Evolutionary conservation across 2,113 vertebrate species (phyloP).

Genomic region (Trichechus manatus): DNA sequence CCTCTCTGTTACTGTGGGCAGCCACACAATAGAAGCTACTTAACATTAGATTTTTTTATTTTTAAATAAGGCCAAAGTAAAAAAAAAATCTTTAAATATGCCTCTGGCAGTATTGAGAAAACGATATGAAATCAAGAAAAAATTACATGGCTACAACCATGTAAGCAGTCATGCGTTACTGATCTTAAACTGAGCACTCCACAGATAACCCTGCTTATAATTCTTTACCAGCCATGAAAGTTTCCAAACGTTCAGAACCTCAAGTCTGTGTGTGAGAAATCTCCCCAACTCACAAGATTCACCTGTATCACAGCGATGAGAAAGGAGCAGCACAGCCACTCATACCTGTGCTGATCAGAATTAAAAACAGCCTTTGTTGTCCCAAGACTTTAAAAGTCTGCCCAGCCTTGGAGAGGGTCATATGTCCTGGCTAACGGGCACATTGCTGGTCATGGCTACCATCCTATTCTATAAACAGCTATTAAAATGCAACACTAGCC

Average conservation of each 20-base stretch:
- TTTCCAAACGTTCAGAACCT: slow-evolving; percentile 38
- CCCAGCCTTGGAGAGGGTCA: background rate
- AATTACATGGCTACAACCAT: background rate
- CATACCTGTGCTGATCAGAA: background rate
- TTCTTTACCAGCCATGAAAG: background rate
- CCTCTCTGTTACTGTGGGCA: background rate
- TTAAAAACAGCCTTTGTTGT: slow-evolving; percentile 4
- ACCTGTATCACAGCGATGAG: background rate
- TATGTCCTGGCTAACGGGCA: background rate
- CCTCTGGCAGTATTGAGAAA: background rate
- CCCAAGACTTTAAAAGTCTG: background rate
- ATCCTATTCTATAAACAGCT: background rate
- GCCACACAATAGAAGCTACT: background rate
- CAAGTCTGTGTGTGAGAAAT: slow-evolving; percentile 37
- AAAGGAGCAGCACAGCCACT: background rate
- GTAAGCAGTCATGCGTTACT: background rate
- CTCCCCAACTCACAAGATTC: background rate
- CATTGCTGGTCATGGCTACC: background rate
- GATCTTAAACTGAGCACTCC: slow-evolving; percentile 33
- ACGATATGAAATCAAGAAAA: slow-evolving; percentile 41
- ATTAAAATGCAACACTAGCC: slow-evolving; percentile 43
- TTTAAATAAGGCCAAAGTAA: slow-evolving; percentile 35
- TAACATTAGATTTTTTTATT: slow-evolving; percentile 1
- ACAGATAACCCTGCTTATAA: background rate
- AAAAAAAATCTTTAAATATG: slow-evolving; percentile 22